These are phyloP conservation scores for Thermophis baileyi DNA, from an alignment of 2,113 vertebrate species.

Conservation along the genomic window DNA sequence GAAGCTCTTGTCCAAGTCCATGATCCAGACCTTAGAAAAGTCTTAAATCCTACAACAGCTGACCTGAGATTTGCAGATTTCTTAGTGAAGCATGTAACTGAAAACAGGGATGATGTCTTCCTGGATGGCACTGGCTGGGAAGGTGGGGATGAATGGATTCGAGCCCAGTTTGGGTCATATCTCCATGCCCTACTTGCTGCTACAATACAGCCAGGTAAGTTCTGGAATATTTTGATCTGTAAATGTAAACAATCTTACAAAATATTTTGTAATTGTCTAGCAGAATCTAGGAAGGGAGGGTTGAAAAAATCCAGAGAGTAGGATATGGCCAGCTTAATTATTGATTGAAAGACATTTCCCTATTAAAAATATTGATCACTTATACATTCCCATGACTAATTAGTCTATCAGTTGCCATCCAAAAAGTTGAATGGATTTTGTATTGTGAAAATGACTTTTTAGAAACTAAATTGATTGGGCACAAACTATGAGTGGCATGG, in stretches of 20 bases:
- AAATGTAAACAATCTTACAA: not conserved
- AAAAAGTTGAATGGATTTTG: not conserved
- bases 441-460: not conserved
- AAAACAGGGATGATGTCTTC: conserved; percentile 94
- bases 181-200: conserved; percentile 88
- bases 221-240: not conserved
- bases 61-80: conserved; percentile 94
- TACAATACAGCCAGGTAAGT: conserved; percentile 81
- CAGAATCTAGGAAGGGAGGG: not conserved
- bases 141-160: conserved; percentile 97
- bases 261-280: not conserved
- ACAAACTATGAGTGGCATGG: not conserved
- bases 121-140: conserved; percentile 98
- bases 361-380: not conserved
- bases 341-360: not conserved
- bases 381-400: not conserved
- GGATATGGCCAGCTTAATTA: not conserved
- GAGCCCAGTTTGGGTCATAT: conserved; percentile 93
- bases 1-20: conserved; percentile 88
- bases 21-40: conserved; percentile 87
- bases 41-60: conserved; percentile 87
- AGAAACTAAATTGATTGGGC: not conserved
- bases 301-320: not conserved
- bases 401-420: not conserved
- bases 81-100: conserved; percentile 90